Percentiles rank a stretch among this genome's conserved stretches.
These are phyloP conservation scores for Bembecia ichneumoniformis DNA, from an alignment of 2,888 invertebrate genomes.

Conservation along the genomic window DNA sequence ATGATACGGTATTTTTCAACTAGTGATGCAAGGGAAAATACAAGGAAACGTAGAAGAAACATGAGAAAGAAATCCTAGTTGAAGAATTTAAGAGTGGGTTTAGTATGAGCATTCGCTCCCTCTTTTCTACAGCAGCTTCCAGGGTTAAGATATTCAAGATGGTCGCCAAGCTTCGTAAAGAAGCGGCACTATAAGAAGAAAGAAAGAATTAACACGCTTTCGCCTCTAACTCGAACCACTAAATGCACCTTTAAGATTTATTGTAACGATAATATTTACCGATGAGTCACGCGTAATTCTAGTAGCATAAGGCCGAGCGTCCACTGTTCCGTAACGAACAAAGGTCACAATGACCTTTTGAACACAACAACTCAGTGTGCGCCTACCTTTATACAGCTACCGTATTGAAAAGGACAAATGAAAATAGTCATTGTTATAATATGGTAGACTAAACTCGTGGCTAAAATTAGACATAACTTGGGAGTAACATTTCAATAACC, in stretches of 20 bases:
- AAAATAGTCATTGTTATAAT: background rate
- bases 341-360: background rate
- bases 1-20: too few species aligned
- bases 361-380: background rate
- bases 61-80: too few species aligned
- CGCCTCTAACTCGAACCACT: slow-evolving; percentile 10
- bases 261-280: slow-evolving; percentile 33
- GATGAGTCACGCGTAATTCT: slow-evolving; percentile 33
- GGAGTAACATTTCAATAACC: too few species aligned
- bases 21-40: too few species aligned
- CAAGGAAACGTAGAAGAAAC: too few species aligned
- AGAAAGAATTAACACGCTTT: slow-evolving; percentile 7
- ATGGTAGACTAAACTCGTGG: background rate
- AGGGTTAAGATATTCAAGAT: too few species aligned
- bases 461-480: too few species aligned
- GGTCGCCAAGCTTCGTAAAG: too few species aligned
- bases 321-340: background rate
- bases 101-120: too few species aligned
- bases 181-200: background rate
- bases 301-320: slow-evolving; percentile 5
- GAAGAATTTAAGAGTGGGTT: too few species aligned
- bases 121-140: too few species aligned
- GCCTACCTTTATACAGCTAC: background rate
- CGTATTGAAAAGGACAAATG: background rate
- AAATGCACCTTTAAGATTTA: slow-evolving; percentile 12